Percentiles rank a stretch among this genome's conserved stretches.
phyloP scores from a whole-genome alignment of 2,113 vertebrate genomes.

The Ptilorrhoa leucosticta region DNA sequence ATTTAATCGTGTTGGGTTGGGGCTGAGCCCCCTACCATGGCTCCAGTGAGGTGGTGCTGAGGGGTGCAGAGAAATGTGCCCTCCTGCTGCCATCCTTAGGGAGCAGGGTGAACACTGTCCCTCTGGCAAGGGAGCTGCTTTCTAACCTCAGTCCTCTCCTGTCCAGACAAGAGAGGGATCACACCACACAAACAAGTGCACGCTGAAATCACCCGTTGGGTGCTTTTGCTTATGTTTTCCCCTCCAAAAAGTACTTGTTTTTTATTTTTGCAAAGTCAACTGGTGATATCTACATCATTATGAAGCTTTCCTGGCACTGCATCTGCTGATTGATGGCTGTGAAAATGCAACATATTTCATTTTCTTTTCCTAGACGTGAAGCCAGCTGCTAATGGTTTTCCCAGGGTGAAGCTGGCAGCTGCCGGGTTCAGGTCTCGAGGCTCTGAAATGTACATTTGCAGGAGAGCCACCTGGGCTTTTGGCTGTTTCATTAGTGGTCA shows the following conservation, averaged over 20 bases:
- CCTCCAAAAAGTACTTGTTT: not conserved
- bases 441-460: not conserved
- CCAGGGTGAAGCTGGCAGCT: conserved; percentile 40
- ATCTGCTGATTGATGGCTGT: conserved; percentile 48
- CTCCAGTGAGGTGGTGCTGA: not conserved
- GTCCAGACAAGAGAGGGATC: not conserved
- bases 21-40: rapidly evolving
- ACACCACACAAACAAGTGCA: no score
- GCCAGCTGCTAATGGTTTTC: conserved; percentile 53
- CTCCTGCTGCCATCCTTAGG: not conserved
- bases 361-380: conserved; percentile 2
- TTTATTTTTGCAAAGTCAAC: not conserved
- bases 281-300: conserved; percentile 24
- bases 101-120: rapidly evolving
- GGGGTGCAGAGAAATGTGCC: not conserved
- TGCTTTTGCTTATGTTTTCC: not conserved
- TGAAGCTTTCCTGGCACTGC: conserved; percentile 29
- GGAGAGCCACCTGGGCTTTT: conserved; percentile 27
- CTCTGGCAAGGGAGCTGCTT: not conserved
- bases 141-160: not conserved
- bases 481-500: not conserved
- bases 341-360: conserved; percentile 49
- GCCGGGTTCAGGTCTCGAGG: conserved; percentile 22
- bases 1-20: rapidly evolving
- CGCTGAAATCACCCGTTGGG: not conserved